These are phyloP conservation scores for Haliclona indistincta DNA, from an alignment of 37 sponge, comb jelly and placozoan species.

Conservation along the genomic window DNA sequence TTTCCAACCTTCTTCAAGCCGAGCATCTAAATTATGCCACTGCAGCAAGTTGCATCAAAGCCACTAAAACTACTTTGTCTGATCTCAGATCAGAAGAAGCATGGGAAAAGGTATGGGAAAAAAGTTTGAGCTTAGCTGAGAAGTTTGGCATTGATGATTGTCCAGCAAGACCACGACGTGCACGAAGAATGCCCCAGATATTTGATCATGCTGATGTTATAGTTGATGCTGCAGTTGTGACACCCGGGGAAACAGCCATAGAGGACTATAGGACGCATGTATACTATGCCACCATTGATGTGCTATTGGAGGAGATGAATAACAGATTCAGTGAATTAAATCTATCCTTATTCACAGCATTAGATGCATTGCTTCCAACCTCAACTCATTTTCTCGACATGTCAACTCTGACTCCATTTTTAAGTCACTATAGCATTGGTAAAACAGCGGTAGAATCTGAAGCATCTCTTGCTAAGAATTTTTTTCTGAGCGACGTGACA, in stretches of 20 bases:
- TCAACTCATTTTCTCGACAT: slow-evolving; percentile 5
- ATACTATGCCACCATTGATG: no score
- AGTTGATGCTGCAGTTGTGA: neutral
- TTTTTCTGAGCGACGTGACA: neutral
- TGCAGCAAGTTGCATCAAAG: no score
- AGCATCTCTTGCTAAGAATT: neutral
- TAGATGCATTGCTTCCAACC: slow-evolving; percentile 17
- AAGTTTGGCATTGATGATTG: neutral
- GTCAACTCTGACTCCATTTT: slow-evolving; percentile 10
- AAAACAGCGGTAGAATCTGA: neutral
- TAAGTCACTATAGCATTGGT: slow-evolving; percentile 16
- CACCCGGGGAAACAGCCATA: neutral
- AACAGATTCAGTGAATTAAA: slow-evolving; percentile 11
- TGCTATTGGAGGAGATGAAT: slow-evolving; percentile 13
- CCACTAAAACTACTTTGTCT: no score
- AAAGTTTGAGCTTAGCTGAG: neutral
- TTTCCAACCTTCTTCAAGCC: no score
- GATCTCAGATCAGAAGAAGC: neutral
- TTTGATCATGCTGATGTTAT: slow-evolving; percentile 6
- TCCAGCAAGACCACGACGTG: slow-evolving; percentile 11
- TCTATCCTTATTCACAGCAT: neutral
- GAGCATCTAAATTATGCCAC: no score
- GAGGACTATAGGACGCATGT: slow-evolving; percentile 19
- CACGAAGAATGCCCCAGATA: neutral
- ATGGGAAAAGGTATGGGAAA: slow-evolving; percentile 24